Percentiles rank a stretch among this genome's conserved stretches.
Conservation (phyloP, 2,113 vertebrate species). For the Hippocampus abdominalis region DNA sequence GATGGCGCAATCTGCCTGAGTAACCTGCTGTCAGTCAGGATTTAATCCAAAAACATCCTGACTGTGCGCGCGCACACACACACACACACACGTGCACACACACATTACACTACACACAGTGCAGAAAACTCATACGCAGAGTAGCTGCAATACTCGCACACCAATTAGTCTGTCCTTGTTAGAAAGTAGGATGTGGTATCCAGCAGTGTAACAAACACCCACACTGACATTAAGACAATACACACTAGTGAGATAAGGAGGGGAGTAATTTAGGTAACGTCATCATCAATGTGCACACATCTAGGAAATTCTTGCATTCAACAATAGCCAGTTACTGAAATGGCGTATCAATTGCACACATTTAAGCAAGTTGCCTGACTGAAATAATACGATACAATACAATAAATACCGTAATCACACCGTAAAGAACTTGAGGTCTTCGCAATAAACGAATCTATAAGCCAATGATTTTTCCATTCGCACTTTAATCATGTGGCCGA, state of each 20-base stretch:
- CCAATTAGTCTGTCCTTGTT: conserved; percentile 44
- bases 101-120: conserved; percentile 8
- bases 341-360: neutral
- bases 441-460: neutral
- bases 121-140: conserved; percentile 33
- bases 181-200: conserved; percentile 34
- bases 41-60: conserved; percentile 43
- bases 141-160: conserved; percentile 31
- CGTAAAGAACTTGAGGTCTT: neutral
- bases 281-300: conserved; percentile 26
- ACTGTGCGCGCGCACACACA: conserved; percentile 28
- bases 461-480: conserved; percentile 21
- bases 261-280: conserved; percentile 11
- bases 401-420: neutral
- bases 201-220: conserved; percentile 43
- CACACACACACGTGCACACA: conserved; percentile 11
- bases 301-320: neutral
- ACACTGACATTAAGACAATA: conserved; percentile 38
- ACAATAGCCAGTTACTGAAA: conserved; percentile 3
- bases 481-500: conserved; percentile 7
- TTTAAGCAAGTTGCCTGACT: neutral
- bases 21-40: conserved; percentile 41
- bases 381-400: neutral
- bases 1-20: conserved; percentile 51
- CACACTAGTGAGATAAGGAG: conserved; percentile 17